Evolutionary conservation across 2,888 invertebrate species (phyloP), one percentile per base, ranked within the genome.

Genomic region (Augochlorella aurata): DNA sequence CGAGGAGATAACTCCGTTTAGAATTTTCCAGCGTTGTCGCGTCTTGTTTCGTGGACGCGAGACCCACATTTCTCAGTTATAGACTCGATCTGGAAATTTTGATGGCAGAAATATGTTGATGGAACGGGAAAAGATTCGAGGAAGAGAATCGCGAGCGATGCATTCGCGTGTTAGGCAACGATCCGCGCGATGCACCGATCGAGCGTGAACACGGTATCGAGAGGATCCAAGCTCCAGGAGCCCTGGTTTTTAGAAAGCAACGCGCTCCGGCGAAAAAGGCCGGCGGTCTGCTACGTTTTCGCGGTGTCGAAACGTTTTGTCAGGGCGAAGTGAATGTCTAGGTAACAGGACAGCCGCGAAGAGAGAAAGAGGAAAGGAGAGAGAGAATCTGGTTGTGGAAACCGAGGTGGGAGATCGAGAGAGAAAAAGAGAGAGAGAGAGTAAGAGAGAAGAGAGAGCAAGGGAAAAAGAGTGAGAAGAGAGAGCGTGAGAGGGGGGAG

Each of bases 311-410:
- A 82, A 82, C 73, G 74, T 83, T 83, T 83, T 74, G 83, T 74
- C 83, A 66, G 83, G 29, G 8, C 82, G 66, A 73, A 79, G 84
- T 79, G 84, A 84, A 84, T 83, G 83, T 84, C 84, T 83, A 83
- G 83, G 83, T 79, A 79, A 79, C 66, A 83, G 75, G 78, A 69
- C 74, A 74, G 61, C 12, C 49, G 50, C 45, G 50, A 38, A 16
- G 66, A 58, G 65, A 70, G 66, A 18, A 18, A 24, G 58, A 24
- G 16, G 24, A 8, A 24, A 3, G 16, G 18, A 38, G 0, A 63
- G 4, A 9, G 4, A 29, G 38, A 10, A 49, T 14, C 47, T 7
- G 47, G 10, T 14, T 49, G 47, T 10, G 10, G 47, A 49, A 49
- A 49, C 47, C 12, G 14, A 10, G 47, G 50, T 5, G 5, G 16